phyloP scores from a whole-genome alignment of 2,797 vertebrate genomes.

The Muscicapa striata region DNA sequence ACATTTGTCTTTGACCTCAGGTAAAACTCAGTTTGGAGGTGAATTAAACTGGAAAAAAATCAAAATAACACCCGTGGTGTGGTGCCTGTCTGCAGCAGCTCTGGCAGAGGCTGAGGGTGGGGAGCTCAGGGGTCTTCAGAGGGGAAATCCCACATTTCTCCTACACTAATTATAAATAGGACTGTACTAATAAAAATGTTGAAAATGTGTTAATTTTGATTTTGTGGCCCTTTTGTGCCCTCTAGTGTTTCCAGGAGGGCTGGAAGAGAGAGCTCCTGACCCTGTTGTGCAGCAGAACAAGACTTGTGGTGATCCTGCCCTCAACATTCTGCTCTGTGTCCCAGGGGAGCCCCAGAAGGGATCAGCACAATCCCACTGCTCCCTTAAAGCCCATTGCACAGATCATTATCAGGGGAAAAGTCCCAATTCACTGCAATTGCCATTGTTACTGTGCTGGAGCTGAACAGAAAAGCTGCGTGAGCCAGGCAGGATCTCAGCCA shows the following conservation, averaged over 20 bases:
- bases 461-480: not conserved
- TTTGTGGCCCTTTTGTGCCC: not conserved
- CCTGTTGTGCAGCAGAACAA: not conserved
- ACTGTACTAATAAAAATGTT: not conserved
- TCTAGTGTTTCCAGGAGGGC: not conserved
- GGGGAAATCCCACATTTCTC: not conserved
- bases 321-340: not conserved
- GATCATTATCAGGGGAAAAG: not conserved
- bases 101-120: not conserved
- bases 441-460: not conserved
- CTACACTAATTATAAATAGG: accelerated
- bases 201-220: not conserved
- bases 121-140: not conserved
- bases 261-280: not conserved
- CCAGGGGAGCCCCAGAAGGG: not conserved
- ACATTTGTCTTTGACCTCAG: accelerated
- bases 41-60: not conserved
- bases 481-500: not conserved
- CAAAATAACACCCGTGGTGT: not conserved
- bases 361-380: accelerated
- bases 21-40: not conserved
- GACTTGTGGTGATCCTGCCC: accelerated
- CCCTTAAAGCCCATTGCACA: not conserved
- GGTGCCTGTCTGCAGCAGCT: not conserved
- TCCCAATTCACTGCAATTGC: not conserved